Base-by-base conservation (phyloP, 2,113 vertebrate genomes). In the Neofelis nebulosa region DNA sequence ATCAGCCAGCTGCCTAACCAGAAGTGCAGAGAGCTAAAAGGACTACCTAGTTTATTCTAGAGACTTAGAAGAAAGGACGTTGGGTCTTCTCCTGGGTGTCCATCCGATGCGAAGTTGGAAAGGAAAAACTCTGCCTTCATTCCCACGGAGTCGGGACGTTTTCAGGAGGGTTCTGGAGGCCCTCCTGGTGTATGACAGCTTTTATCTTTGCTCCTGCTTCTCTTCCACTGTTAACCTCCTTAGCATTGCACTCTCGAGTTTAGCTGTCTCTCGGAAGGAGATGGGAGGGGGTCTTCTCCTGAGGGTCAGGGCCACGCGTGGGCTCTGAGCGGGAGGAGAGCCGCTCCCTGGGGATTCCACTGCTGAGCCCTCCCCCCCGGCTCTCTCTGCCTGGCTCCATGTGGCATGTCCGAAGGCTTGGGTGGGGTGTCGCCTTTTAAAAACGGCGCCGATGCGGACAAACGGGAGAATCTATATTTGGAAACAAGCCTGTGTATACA, bases 171-270 rank as follows among this genome's bases (percentile, higher is more conserved):
- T 23, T 65, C 31, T 38, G 45, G 38, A 66, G 1, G 50, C 7
- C 1, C 0, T 36, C 9, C 21, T 10, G 10, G 6, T 45, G 45
- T 1, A 2, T 3, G 12, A 2, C 5, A 29, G 52, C 41, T 41
- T 45, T 63, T 90, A 0, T 33, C 71, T 25, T 25, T 63, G 21
- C 18, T 57, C 38, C 23, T 5, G 31, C 10, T 41, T 5, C 16
- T 66, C 38, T 68, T 3, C 33, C 7, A 9, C 61, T 36, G n/a
- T 23, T 19, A 9, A 7, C 9, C 33, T 69, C 13, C 50, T 8
- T 9, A n/a, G 31, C 36, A 25, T 52, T 63, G 7, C 6, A 2
- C 15, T 38, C 31, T 12, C 5, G 36, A 38, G 33, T 48, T 48
- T 21, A 1, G 12, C 41, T 36, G 12, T n/a, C 3, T 36, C 55